Evolutionary conservation across 1,140 invertebrate genomes (phyloP), one percentile per base, ranked within the genome.

Genomic region (Chrysopa pallens): DNA sequence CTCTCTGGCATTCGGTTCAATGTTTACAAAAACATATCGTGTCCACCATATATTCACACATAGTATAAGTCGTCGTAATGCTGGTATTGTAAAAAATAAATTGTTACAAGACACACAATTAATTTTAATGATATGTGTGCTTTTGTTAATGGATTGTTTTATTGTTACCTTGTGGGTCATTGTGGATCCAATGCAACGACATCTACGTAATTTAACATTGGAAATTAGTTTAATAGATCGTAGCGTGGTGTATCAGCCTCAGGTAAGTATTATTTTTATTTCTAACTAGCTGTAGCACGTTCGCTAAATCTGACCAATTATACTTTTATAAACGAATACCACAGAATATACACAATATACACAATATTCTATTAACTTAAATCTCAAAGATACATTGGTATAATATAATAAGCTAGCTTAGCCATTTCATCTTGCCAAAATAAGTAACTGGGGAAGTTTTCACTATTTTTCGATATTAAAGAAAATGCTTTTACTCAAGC

Each of bases 11-110:
- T 90, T 89, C 54, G 86, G 86, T 15, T 86, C 84, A 6, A 88
- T 89, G 80, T 88, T 89, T 59, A 82, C 84, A 1, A 90, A 90
- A 62, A 89, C 85, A 0, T 89, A 88, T 57, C 63, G 85, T 42
- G 84, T 90, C 29, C 84, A 90, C 61, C 68, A 83, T 46, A 86
- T 90, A 56, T 89, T 90, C 58, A 82, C 76, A 6, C 67, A 51
- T 17, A 54, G 56, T 7, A 47, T 40, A 1, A 46, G 44, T n/a
- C 15, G 52, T 29, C 43, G 8, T 31, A 41, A 62, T 1, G 71
- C 67, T 46, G 64, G 63, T 4, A 63, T 72, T 1, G 69, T 73
- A 45, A 74, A 73, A 55, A 70, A 73, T 33, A 74, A 83, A 67
- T 66, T 90, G 37, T 66, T 90, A 8, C 81, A 85, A 66, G 85